Evolutionary conservation across 2,797 vertebrate genomes (phyloP).

Genomic region (Euphonia xanthogaster): DNA sequence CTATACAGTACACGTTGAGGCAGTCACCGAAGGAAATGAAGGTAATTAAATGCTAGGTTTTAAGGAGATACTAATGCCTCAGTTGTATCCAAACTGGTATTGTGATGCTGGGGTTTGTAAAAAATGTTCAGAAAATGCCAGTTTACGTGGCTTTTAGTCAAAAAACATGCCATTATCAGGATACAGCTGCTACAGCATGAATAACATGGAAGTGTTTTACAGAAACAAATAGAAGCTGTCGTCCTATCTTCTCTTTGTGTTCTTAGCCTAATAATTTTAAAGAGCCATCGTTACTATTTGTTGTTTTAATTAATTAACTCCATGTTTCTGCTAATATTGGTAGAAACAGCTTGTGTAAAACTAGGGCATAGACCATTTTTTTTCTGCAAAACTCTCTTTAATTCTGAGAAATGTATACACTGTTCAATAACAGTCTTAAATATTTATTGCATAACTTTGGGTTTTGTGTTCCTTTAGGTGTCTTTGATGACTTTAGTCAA

Average conservation of each 20-base stretch:
- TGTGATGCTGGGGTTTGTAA: neutral
- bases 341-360: neutral
- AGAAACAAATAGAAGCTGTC: neutral
- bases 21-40: neutral
- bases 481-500: neutral
- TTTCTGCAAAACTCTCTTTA: neutral
- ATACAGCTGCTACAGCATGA: neutral
- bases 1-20: neutral
- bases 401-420: neutral
- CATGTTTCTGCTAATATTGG: neutral
- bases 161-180: fast-evolving
- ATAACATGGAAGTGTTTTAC: neutral
- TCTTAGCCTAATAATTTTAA: neutral
- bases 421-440: neutral
- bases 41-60: neutral
- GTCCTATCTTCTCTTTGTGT: fast-evolving
- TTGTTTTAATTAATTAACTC: neutral
- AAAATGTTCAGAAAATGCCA: neutral
- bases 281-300: neutral
- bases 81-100: neutral
- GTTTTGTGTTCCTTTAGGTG: neutral
- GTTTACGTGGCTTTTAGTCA: neutral
- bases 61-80: neutral
- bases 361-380: neutral
- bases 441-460: neutral